Evolutionary conservation across 2,888 invertebrate genomes (phyloP), one percentile per base, ranked within the genome.

Genomic region (Helleia helle): DNA sequence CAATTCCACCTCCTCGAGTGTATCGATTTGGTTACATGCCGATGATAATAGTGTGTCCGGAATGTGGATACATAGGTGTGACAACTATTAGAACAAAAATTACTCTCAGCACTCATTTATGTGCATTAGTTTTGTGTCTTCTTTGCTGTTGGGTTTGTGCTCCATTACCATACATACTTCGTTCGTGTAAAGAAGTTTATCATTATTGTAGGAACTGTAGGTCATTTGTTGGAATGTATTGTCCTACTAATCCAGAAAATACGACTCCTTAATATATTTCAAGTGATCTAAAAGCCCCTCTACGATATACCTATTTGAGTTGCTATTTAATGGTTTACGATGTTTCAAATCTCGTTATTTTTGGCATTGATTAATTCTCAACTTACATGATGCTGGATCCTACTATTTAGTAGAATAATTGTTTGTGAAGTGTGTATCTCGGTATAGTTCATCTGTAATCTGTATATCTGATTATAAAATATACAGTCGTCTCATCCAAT

Each of bases 181-280:
- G 66, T 27, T 81, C 83, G n/a, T 84, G 83, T 55, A 83, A 83
- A 55, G 72, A 81, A 47, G 83, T 84, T 0, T 73, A 80, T 50
- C 83, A 84, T 59, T 76, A 80, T 54, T 84, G 83, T 49, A 64
- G 71, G 53, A 77, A 73, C 52, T 84, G 83, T 52, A 69, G 76
- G 43, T 60, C 53, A 36, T 75, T 63, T 49, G 59, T 84, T 41
- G 83, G 83, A 6, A 69, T 76, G 67, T 84, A 84, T 51, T 71
- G 76, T 50, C 81, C 83, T 2, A 76, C 79, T 4, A 77, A 67
- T 48, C 71, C 76, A 25, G 75, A 75, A 43, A 59, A 53, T 45
- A 43, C 55, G 4, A 44, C 48, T 18, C 42, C 13, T 44, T 25
- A 15, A 37, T 13, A 9, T 8, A 29, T 11, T 17, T 22, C 29